A percentile compares a stretch with the other conserved stretches of the same genome.
phyloP scores from a whole-genome alignment of 2,888 invertebrate genomes.

The Ischnura elegans region DNA sequence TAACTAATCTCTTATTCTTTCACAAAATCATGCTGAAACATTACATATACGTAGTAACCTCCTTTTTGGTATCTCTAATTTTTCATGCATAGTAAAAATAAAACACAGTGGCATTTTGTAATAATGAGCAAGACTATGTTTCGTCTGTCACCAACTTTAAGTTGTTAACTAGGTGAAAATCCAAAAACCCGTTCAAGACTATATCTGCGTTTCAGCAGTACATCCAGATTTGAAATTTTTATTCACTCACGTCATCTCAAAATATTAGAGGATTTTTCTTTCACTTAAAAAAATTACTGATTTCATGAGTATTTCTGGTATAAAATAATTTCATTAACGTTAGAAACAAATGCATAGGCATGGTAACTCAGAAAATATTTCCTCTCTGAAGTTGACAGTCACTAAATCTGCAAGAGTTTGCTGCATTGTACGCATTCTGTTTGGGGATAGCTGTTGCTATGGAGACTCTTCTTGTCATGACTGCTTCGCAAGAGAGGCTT shows the following conservation, averaged over 20 bases:
- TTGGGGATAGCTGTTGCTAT: neutral
- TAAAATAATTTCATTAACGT: neutral
- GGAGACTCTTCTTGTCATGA: neutral
- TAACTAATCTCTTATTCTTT: neutral
- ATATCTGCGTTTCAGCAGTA: neutral
- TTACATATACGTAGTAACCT: neutral
- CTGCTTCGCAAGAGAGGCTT: neutral
- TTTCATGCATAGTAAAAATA: neutral
- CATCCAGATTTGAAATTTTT: neutral
- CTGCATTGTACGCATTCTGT: neutral
- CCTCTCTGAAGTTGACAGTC: conserved; percentile 8
- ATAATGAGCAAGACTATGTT: neutral
- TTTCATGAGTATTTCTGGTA: conserved; percentile 38
- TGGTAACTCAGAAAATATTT: neutral
- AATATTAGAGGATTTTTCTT: neutral
- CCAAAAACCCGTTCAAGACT: too few species aligned
- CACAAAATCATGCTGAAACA: neutral
- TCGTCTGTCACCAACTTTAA: too few species aligned
- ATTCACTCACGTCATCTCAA: neutral
- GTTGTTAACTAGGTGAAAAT: too few species aligned
- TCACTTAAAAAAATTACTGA: conserved; percentile 3
- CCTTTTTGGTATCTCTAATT: conserved; percentile 7
- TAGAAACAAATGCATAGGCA: conserved; percentile 38
- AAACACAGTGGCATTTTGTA: neutral
- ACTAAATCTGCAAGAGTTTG: neutral